phyloP scores from a whole-genome alignment of 2,113 vertebrate genomes.

The Mustela lutreola region DNA sequence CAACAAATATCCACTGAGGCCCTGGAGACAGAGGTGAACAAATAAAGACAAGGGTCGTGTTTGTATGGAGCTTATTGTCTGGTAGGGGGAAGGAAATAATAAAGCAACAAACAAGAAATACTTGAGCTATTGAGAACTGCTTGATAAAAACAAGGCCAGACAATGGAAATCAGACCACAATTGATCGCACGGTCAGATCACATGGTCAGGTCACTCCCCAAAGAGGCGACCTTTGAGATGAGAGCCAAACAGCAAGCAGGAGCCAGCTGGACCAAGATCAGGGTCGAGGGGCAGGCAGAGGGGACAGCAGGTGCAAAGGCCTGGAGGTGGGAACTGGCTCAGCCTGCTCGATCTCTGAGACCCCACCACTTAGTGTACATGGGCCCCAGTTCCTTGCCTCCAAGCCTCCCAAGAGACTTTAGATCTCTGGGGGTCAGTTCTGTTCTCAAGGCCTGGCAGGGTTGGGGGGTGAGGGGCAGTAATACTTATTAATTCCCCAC shows the following conservation, averaged over 20 bases:
- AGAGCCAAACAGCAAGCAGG: background rate
- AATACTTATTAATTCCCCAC: slow-evolving; percentile 15
- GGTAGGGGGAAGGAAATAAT: background rate
- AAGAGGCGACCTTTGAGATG: background rate
- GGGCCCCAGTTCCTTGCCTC: background rate
- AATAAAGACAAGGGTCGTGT: background rate
- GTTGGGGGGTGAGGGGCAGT: background rate
- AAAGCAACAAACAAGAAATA: background rate
- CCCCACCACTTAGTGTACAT: accelerated
- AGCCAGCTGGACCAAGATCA: too few relatives aligned
- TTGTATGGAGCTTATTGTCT: background rate
- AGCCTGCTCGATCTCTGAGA: background rate
- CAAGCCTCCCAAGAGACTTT: background rate
- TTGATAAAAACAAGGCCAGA: background rate
- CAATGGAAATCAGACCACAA: background rate
- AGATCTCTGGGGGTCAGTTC: background rate
- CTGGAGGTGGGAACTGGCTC: background rate
- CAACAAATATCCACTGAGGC: background rate
- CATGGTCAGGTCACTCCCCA: background rate
- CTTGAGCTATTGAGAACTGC: background rate
- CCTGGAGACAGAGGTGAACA: background rate
- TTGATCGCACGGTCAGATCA: background rate
- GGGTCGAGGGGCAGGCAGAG: background rate
- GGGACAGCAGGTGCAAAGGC: background rate
- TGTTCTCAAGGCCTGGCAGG: background rate